Evolutionary conservation across 2,797 vertebrate species (phyloP).

Genomic region (Rachycentron canadum): DNA sequence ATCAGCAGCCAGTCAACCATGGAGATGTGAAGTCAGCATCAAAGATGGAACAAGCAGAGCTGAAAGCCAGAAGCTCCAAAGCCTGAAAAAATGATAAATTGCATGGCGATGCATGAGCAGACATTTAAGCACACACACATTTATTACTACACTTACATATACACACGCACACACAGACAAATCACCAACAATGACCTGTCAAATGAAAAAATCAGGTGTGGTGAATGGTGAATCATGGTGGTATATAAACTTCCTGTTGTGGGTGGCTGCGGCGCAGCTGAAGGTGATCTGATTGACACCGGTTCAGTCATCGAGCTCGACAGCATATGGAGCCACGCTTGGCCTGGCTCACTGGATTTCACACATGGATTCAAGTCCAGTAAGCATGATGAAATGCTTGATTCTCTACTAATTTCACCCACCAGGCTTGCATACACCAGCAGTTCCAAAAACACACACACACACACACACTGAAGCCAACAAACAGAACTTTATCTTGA

Average conservation of each 20-base stretch:
- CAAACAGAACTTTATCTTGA: slow-evolving; percentile 29
- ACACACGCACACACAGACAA: not conserved
- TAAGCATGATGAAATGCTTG: slow-evolving; percentile 69
- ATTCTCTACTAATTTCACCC: slow-evolving; percentile 67
- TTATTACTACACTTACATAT: not conserved
- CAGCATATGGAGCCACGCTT: slow-evolving; percentile 61
- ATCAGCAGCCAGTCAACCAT: slow-evolving; percentile 53
- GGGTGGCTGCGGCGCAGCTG: slow-evolving; percentile 32
- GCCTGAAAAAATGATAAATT: slow-evolving; percentile 49
- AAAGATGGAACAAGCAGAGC: slow-evolving; percentile 46
- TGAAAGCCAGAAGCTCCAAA: slow-evolving; percentile 39
- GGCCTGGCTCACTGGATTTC: slow-evolving; percentile 67
- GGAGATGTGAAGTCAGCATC: slow-evolving; percentile 55
- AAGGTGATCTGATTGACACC: slow-evolving; percentile 46
- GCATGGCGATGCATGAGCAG: slow-evolving; percentile 41
- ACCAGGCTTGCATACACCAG: slow-evolving; percentile 47
- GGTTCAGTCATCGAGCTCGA: slow-evolving; percentile 39
- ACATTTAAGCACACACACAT: slow-evolving; percentile 18
- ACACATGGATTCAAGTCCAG: slow-evolving; percentile 78
- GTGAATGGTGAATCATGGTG: slow-evolving; percentile 12
- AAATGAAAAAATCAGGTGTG: slow-evolving; percentile 18
- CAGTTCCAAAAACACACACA: slow-evolving; percentile 21
- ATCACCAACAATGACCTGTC: slow-evolving; percentile 27
- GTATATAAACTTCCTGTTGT: slow-evolving; percentile 28
- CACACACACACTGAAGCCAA: slow-evolving; percentile 11